Conservation (phyloP, 2,113 vertebrate species). For the Oreochromis spilurus region DNA sequence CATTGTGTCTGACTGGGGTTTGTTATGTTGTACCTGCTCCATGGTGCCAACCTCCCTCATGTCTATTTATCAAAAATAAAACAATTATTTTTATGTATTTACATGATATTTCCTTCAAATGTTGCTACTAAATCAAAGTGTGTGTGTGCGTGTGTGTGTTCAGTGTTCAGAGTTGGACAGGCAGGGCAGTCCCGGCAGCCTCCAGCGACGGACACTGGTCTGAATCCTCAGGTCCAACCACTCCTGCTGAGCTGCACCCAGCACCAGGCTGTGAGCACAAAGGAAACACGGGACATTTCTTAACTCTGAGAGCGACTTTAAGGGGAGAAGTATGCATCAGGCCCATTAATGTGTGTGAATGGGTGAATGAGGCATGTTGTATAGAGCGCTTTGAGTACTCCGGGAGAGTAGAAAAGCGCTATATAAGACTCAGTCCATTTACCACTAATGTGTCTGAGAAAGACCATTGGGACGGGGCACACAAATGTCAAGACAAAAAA, state of each 20-base stretch:
- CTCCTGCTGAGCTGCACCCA: constrained; percentile 42
- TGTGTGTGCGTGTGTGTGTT: not conserved
- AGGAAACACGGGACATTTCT: not conserved
- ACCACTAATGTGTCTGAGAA: not conserved
- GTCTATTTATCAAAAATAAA: not conserved
- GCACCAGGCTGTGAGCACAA: constrained; percentile 10
- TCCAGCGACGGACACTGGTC: constrained; percentile 24
- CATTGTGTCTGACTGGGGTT: not conserved
- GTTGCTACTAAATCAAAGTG: not conserved
- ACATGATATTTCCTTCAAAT: not conserved
- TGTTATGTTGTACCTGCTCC: not conserved
- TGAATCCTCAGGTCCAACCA: constrained; percentile 60
- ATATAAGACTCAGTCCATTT: too few species aligned
- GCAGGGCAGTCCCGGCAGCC: constrained; percentile 43
- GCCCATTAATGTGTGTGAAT: not conserved
- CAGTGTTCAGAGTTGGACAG: constrained; percentile 39
- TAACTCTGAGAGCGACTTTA: not conserved
- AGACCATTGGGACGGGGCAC: not conserved
- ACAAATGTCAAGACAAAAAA: not conserved
- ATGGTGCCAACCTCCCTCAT: not conserved
- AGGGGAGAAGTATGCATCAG: not conserved
- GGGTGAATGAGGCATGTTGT: too few species aligned
- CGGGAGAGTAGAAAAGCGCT: too few species aligned
- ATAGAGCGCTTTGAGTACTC: too few species aligned
- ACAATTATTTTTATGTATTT: not conserved